Conservation (phyloP, 2,113 vertebrate genomes). For the Nothocercus nigrocapillus region DNA sequence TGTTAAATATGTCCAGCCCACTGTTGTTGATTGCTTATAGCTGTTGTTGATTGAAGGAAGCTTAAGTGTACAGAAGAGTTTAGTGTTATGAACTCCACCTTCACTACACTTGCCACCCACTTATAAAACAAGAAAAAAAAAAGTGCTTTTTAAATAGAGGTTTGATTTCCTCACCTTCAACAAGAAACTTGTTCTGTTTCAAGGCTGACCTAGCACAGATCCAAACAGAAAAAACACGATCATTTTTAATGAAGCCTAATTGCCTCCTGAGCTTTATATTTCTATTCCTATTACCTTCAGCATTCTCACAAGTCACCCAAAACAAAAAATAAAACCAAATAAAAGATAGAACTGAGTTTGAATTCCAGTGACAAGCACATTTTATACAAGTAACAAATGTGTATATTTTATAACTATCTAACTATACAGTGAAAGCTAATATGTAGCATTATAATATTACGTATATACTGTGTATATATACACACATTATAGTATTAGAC, state of each 20-base stretch:
- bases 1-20: background rate
- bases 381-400: too few species aligned
- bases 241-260: background rate
- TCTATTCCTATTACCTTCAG: background rate
- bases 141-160: background rate
- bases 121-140: background rate
- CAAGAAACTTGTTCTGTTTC: background rate
- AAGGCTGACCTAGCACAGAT: background rate
- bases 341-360: background rate
- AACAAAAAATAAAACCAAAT: background rate
- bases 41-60: background rate
- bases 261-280: background rate
- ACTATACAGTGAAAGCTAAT: background rate
- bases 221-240: background rate
- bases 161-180: background rate
- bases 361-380: background rate
- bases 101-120: background rate
- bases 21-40: fast-evolving
- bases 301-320: background rate
- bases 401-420: too few species aligned
- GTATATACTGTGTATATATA: too few species aligned
- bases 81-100: background rate
- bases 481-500: background rate
- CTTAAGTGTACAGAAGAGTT: fast-evolving
- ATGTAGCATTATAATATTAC: fast-evolving